Conservation (phyloP, 2,113 vertebrate species). For the human region GRCh38 chr6:107908001-107908500, state of each 20-base stretch:
- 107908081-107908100: background rate
- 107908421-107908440: background rate
- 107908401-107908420: background rate
- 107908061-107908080: background rate
- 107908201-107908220: background rate
- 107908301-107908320: background rate
- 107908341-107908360: background rate
- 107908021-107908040: background rate
- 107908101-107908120: background rate
- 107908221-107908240: background rate
- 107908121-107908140: background rate
- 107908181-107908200: background rate
- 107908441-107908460: background rate
- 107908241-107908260: background rate
- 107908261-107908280: background rate
- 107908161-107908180: background rate
- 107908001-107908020: background rate
- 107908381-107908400: background rate
- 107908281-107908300: background rate
- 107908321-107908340: background rate
- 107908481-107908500: background rate
- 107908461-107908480: background rate
- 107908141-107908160: background rate
- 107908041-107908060: background rate
- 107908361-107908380: conserved; percentile 17